Percentiles rank a stretch among this genome's conserved stretches.
phyloP scores from a whole-genome alignment of 2,797 vertebrate species.

The Anas bahamensis region DNA sequence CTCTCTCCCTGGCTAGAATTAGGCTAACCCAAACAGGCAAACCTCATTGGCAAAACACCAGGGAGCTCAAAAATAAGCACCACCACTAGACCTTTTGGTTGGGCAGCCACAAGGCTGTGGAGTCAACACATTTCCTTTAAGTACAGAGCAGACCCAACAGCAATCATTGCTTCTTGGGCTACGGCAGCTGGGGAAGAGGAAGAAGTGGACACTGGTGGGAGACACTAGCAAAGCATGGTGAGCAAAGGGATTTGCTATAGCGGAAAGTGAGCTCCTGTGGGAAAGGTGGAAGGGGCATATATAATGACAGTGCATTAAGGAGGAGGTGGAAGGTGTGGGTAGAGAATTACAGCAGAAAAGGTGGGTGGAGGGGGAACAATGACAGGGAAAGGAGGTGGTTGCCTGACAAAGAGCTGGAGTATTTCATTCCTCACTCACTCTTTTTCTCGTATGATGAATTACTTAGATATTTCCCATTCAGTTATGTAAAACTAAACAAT shows the following conservation, averaged over 20 bases:
- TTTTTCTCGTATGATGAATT: not conserved
- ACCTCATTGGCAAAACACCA: not conserved
- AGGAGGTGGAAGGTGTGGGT: not conserved
- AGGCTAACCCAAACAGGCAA: not conserved
- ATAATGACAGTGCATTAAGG: not conserved
- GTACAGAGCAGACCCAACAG: not conserved
- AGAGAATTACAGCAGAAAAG: not conserved
- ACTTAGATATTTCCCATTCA: not conserved
- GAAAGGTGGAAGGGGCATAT: not conserved
- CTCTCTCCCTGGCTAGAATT: not conserved
- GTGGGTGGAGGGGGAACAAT: not conserved
- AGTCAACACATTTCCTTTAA: not conserved
- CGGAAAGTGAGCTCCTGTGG: not conserved
- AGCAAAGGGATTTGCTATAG: not conserved
- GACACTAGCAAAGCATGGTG: not conserved
- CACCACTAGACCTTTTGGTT: not conserved
- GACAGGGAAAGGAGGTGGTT: not conserved
- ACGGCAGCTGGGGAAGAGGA: not conserved
- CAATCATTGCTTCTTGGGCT: rapidly evolving
- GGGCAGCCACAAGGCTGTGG: not conserved
- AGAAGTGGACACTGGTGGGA: not conserved
- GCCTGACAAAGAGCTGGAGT: not conserved
- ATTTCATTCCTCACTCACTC: not conserved
- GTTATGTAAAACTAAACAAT: not conserved
- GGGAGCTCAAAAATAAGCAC: not conserved